Evolutionary conservation across 2,113 vertebrate species (phyloP).

Genomic region (Tragelaphus strepsiceros): DNA sequence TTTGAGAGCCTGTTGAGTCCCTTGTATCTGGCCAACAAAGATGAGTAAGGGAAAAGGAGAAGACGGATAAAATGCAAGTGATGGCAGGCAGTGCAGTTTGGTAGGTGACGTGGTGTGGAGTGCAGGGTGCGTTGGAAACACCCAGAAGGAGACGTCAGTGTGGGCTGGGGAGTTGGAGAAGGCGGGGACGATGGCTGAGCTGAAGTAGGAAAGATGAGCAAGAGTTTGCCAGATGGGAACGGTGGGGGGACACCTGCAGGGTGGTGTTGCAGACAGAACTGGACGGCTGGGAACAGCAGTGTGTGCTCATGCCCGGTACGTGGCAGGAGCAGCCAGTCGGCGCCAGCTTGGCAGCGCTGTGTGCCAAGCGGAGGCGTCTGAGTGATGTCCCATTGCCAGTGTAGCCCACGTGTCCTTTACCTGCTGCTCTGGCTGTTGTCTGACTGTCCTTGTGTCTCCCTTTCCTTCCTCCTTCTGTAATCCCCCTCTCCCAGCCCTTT

Average conservation of each 20-base stretch:
- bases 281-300: not conserved
- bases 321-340: not conserved
- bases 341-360: not conserved
- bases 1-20: not conserved
- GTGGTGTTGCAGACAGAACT: not conserved
- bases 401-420: not conserved
- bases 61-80: accelerated
- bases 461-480: not conserved
- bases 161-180: not conserved
- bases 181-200: not conserved
- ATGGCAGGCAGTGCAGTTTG: not conserved
- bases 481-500: not conserved
- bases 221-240: not conserved
- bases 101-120: not conserved
- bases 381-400: no score
- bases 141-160: not conserved
- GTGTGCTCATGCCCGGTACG: accelerated
- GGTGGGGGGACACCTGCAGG: not conserved
- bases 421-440: not conserved
- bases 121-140: accelerated
- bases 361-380: not conserved
- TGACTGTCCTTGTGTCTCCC: not conserved
- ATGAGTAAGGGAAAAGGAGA: not conserved
- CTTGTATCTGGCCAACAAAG: not conserved
- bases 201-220: not conserved